Evolutionary conservation across 2,888 invertebrate species (phyloP).

Genomic region (Lumbricus terrestris): DNA sequence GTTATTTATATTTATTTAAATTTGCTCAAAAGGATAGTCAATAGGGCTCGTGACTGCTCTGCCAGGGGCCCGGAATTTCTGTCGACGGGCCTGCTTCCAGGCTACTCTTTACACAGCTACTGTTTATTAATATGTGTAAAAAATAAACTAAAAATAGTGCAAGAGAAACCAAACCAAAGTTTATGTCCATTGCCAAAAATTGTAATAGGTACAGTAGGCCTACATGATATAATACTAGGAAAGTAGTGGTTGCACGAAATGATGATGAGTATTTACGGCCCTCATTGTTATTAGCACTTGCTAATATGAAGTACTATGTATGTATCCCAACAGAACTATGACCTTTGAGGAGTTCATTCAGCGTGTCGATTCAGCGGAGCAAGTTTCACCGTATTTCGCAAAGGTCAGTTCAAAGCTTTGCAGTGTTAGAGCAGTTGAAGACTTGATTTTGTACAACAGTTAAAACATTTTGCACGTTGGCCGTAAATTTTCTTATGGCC

Average conservation of each 20-base stretch:
- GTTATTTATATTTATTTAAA: no score
- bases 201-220: neutral
- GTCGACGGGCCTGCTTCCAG: no score
- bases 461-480: no score
- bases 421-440: neutral
- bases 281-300: neutral
- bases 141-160: neutral
- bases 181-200: neutral
- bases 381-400: conserved; percentile 55
- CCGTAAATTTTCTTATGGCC: neutral
- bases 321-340: conserved; percentile 52
- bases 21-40: no score
- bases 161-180: neutral
- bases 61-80: no score
- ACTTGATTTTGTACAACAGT: no score
- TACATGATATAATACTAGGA: neutral
- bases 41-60: no score
- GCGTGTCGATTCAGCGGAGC: conserved; percentile 52
- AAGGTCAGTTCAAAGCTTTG: conserved; percentile 47
- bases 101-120: neutral
- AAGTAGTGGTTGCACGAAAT: neutral
- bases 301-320: neutral
- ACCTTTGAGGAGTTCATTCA: conserved; percentile 59
- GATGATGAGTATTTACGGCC: neutral
- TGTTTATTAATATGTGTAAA: neutral